Evolutionary conservation across 2,888 invertebrate genomes (phyloP), one percentile per base, ranked within the genome.

Genomic region (Brachylomia viminalis): DNA sequence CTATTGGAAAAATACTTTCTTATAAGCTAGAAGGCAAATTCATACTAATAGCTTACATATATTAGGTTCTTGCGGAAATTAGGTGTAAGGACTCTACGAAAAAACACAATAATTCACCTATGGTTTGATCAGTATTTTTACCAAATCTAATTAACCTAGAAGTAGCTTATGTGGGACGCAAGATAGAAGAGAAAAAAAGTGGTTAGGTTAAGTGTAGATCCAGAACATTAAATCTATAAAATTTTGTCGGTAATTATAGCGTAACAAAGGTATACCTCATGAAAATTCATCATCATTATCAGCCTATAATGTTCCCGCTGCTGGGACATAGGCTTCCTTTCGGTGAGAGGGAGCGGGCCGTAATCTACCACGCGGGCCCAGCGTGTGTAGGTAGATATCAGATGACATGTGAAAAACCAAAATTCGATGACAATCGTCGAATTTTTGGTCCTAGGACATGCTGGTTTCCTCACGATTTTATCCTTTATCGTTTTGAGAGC

Each of bases 1-100:
- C 45, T 45, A 54, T 76, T 62, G 75, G 52, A 66, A 72, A 70
- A 77, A 70, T 77, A 49, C 1, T 27, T 64, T 15, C 2, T 13
- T 42, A 20, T 33, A 58, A 42, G 30, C 20, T 30, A n/a, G 4
- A 76, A 20, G 1, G 7, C 7, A 47, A 58, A 66, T 38, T 0
- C 58, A 77, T 17, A 75, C 1, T 11, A 47, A 56, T 38, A 20
- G 38, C n/a, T 42, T 1, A 42, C 2, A 17, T 23, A 56, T 30
- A 33, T 38, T 62, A 30, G 5, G 27, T 47, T 64, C 0, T 54
- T 38, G 2, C 33, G 15, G 0, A 23, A 54, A 62, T 62, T 23
- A 33, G 0, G 11, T 33, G n/a, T 30, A 42, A 61, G n/a, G 7
- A 33, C 52, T 49, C 2, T 49, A n/a, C 0, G 27, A 15, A 45